Evolutionary conservation across 2,888 invertebrate species (phyloP).

Genomic region (Cheilosia vernalis): DNA sequence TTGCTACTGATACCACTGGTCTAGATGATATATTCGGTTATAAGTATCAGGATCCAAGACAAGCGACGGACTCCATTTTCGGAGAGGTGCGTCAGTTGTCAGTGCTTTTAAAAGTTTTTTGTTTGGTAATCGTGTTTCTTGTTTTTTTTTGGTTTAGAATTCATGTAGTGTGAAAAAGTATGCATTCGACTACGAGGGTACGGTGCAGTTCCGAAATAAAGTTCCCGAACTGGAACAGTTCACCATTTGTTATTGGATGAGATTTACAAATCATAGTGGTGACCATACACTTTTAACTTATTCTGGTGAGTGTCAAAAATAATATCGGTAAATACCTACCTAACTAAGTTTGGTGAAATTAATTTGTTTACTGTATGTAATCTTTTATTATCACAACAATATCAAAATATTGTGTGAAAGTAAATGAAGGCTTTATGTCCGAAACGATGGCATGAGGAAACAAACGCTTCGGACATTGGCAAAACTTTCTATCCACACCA

Average conservation of each 20-base stretch:
- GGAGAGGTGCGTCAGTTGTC: conserved; percentile 74
- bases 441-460: too few species aligned
- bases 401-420: too few species aligned
- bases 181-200: conserved; percentile 87
- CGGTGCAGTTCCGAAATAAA: conserved; percentile 88
- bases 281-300: conserved; percentile 94
- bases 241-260: conserved; percentile 92
- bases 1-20: conserved; percentile 49
- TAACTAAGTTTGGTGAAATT: too few species aligned
- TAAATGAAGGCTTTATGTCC: too few species aligned
- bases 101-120: conserved; percentile 24
- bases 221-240: conserved; percentile 92
- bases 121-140: conserved; percentile 7
- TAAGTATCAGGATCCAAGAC: conserved; percentile 70
- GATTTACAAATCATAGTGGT: conserved; percentile 91
- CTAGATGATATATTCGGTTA: conserved; percentile 76
- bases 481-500: too few species aligned
- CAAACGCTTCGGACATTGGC: too few species aligned
- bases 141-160: conserved; percentile 81
- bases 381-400: too few species aligned
- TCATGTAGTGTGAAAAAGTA: conserved; percentile 89
- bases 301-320: conserved; percentile 86
- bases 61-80: conserved; percentile 61
- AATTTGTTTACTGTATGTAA: too few species aligned
- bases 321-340: too few species aligned